Conservation (phyloP, 2,797 vertebrate species). For the Phalloptychus januarius region DNA sequence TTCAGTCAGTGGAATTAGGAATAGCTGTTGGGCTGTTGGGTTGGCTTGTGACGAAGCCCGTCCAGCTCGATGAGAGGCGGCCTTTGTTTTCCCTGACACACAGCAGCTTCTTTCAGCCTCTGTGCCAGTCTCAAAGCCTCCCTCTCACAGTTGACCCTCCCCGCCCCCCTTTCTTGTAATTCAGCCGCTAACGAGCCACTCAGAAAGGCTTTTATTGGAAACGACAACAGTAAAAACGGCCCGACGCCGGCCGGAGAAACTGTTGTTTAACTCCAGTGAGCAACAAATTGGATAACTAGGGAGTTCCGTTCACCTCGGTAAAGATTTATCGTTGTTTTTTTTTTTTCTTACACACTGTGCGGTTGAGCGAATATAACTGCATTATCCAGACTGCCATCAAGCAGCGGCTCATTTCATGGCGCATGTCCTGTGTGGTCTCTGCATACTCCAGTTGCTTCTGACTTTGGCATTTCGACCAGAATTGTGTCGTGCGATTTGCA, state of each 20-base stretch:
- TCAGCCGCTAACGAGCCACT: constrained; percentile 53
- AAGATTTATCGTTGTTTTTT: neutral
- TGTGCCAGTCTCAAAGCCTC: constrained; percentile 18
- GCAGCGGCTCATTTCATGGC: constrained; percentile 18
- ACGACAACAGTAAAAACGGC: constrained; percentile 35
- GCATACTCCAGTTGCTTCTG: constrained; percentile 9
- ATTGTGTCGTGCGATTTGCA: constrained; percentile 11
- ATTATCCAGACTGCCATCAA: constrained; percentile 32
- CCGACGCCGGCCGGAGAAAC: constrained; percentile 13
- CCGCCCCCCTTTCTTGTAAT: constrained; percentile 38
- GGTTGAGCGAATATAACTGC: constrained; percentile 29
- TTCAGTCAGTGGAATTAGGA: too few species aligned
- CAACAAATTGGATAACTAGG: constrained; percentile 57
- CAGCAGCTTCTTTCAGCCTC: constrained; percentile 56
- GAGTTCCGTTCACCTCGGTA: constrained; percentile 27
- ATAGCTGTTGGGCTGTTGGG: too few species aligned
- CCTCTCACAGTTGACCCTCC: constrained; percentile 40
- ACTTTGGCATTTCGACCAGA: constrained; percentile 10
- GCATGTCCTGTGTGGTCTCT: constrained; percentile 9
- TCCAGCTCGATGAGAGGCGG: constrained; percentile 31
- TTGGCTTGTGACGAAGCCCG: neutral
- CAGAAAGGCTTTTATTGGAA: constrained; percentile 46
- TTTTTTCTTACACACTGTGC: neutral
- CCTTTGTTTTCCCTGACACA: constrained; percentile 54
- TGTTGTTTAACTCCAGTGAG: constrained; percentile 56